Conservation (phyloP, 1,140 invertebrate species). For the Daktulosphaira vitifoliae region DNA sequence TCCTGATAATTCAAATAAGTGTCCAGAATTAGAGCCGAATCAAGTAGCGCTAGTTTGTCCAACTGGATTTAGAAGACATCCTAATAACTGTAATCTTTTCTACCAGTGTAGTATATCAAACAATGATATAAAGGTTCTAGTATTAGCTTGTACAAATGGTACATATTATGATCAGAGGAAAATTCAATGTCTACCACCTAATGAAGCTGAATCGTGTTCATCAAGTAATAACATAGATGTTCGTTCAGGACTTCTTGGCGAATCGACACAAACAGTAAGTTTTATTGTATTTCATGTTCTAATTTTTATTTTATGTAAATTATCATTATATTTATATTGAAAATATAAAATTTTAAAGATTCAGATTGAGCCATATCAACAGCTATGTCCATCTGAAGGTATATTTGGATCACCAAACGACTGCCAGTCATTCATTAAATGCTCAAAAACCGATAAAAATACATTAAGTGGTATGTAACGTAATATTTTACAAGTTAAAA, state of each 20-base stretch:
- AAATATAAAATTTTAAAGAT: slow-evolving; percentile 50
- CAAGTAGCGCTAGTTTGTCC: slow-evolving; percentile 66
- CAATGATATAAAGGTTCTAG: slow-evolving; percentile 60
- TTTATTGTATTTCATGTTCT: neutral
- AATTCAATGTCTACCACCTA: slow-evolving; percentile 55
- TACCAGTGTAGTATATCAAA: slow-evolving; percentile 66
- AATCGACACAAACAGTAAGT: slow-evolving; percentile 1
- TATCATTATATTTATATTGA: slow-evolving; percentile 35
- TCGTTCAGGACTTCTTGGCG: neutral
- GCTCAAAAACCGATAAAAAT: slow-evolving; percentile 47
- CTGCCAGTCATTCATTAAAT: slow-evolving; percentile 65
- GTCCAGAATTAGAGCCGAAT: slow-evolving; percentile 43
- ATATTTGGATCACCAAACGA: slow-evolving; percentile 54
- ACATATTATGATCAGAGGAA: slow-evolving; percentile 65
- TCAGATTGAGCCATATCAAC: slow-evolving; percentile 46
- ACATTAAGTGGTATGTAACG: slow-evolving; percentile 48
- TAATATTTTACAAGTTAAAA: neutral
- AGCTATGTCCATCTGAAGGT: slow-evolving; percentile 58
- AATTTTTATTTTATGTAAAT: slow-evolving; percentile 3
- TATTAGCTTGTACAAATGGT: slow-evolving; percentile 63
- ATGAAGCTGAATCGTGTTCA: slow-evolving; percentile 35
- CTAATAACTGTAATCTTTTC: slow-evolving; percentile 72
- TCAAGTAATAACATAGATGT: neutral
- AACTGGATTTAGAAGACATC: slow-evolving; percentile 70
- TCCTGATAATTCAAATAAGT: slow-evolving; percentile 18